Conservation (phyloP, 2,888 invertebrate species). For the Prosapia bicincta region DNA sequence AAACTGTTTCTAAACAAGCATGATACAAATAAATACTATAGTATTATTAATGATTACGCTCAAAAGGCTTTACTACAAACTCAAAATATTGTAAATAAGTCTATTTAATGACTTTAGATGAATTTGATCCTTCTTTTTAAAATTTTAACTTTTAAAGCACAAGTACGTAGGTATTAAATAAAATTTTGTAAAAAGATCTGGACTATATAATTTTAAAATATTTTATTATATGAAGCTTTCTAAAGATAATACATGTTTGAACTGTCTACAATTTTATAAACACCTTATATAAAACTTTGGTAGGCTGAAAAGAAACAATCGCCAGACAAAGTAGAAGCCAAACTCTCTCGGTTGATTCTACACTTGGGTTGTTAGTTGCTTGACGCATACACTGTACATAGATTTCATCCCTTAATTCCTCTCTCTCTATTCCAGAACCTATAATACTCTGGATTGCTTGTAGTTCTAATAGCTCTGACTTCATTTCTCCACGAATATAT, state of each 20-base stretch:
- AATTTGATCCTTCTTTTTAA: too few species aligned
- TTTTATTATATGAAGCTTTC: background rate
- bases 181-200: too few species aligned
- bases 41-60: too few species aligned
- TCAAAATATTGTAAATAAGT: too few species aligned
- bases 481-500: slow-evolving; percentile 81
- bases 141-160: too few species aligned
- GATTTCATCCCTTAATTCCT: slow-evolving; percentile 90
- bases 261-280: background rate
- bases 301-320: slow-evolving; percentile 90
- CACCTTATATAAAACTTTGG: slow-evolving; percentile 71
- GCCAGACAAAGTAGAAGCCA: slow-evolving; percentile 88
- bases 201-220: too few species aligned
- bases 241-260: background rate
- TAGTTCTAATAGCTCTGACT: slow-evolving; percentile 75
- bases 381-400: slow-evolving; percentile 85
- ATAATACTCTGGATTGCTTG: slow-evolving; percentile 81
- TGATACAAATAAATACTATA: too few species aligned
- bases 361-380: slow-evolving; percentile 82
- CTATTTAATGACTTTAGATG: too few species aligned
- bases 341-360: slow-evolving; percentile 77
- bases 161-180: too few species aligned
- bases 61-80: too few species aligned
- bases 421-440: slow-evolving; percentile 82
- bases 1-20: too few species aligned